phyloP scores from a whole-genome alignment of 2,888 invertebrate genomes.

The Ennomos erosarius region DNA sequence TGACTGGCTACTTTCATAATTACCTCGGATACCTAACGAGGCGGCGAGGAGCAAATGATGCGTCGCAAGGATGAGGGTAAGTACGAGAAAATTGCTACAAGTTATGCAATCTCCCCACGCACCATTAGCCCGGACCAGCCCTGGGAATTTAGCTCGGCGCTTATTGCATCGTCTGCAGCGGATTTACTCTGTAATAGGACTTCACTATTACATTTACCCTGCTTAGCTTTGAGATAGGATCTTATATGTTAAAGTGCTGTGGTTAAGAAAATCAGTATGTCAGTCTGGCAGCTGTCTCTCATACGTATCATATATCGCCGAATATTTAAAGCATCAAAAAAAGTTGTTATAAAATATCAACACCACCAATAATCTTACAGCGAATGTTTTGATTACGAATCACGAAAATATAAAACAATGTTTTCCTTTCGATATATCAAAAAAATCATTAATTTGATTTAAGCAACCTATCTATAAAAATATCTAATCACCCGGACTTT shows the following conservation, averaged over 20 bases:
- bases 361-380: no score
- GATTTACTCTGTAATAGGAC: constrained; percentile 48
- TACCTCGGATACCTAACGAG: constrained; percentile 58
- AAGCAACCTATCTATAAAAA: no score
- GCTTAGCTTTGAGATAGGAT: constrained; percentile 18
- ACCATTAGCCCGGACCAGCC: constrained; percentile 70
- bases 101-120: constrained; percentile 76
- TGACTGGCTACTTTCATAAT: constrained; percentile 65
- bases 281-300: no score
- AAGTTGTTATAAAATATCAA: no score
- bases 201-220: constrained; percentile 24
- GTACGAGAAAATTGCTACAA: constrained; percentile 76
- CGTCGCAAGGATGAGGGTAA: constrained; percentile 63
- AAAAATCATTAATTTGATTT: no score
- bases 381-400: no score
- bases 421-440: no score
- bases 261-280: background rate
- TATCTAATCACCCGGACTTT: background rate
- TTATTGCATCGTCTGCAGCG: constrained; percentile 65
- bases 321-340: no score
- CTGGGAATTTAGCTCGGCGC: constrained; percentile 65
- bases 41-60: constrained; percentile 68
- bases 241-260: constrained; percentile 8
- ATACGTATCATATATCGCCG: no score
- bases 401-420: no score